Base-by-base conservation (phyloP, 2,113 vertebrate genomes). In the Lasiurus cinereus region DNA sequence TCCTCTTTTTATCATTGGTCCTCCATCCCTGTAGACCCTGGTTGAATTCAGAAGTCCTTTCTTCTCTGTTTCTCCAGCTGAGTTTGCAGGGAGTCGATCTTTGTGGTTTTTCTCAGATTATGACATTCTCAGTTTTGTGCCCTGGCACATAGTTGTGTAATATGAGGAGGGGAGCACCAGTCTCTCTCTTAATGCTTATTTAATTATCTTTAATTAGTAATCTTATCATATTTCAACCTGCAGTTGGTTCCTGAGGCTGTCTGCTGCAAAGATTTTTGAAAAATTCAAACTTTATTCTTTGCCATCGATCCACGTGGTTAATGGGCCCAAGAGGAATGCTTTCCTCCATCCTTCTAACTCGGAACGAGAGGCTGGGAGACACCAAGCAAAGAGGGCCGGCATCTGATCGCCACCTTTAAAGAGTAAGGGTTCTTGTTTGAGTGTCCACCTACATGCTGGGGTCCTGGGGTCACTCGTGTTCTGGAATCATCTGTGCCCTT, bases 171-270 rank as follows among this genome's bases (percentile, higher is more conserved):
- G 46, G 50, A 21, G 33, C 0, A 2, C 54, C 48, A 50, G 33
- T 11, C 82, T 88, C 74, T 84, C 64, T 91, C 83, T 82, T 91
- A 88, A 92, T 88, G 95, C 93, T 83, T 94, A 76, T 92, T 94
- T 95, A 94, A 95, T 93, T 87, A 78, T 97, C 96, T 98, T 98
- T 98, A 97, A 97, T 95, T 97, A 98, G 97, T 97, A 97, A 78
- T 48, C 94, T 85, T 97, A 97, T 98, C 97, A 97, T 31, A 94
- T 92, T 98, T 97, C 95, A 96, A 96, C 96, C 94, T 87, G 77
- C 93, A 97, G 90, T 83, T 95, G 96, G 97, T 97, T 96, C 96
- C 94, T 76, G 95, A 96, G 95, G 97, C 64, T 9, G 12, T 90
- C 83, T 96, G 90, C 86, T 94, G 84, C 21, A 72, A 91, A 95